These are phyloP conservation scores for Drosophila serrata DNA, from an alignment of 1,140 invertebrate genomes.

Conservation along the genomic window DNA sequence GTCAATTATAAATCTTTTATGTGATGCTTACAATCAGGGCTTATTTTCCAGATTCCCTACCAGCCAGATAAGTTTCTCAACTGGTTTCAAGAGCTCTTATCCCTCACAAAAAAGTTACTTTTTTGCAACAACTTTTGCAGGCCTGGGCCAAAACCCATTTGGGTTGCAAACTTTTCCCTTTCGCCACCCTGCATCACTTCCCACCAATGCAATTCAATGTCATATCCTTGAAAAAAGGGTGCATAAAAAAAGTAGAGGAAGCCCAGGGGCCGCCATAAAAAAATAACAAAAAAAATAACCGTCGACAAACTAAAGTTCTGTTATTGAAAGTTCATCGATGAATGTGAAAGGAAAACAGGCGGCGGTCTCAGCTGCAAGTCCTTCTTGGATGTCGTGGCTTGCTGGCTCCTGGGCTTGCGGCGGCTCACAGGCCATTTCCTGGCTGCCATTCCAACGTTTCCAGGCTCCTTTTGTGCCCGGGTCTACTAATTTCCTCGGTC, in stretches of 20 bases:
- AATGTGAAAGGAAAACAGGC: constrained; percentile 57
- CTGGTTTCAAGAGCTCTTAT: constrained; percentile 30
- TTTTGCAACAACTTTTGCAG: constrained; percentile 41
- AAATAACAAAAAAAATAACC: constrained; percentile 24
- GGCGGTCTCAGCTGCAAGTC: constrained; percentile 31
- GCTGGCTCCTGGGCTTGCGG: constrained; percentile 53
- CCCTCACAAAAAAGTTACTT: constrained; percentile 36
- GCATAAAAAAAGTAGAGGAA: constrained; percentile 48
- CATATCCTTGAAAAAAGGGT: constrained; percentile 76
- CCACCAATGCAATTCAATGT: constrained; percentile 77
- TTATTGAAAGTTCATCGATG: constrained; percentile 83
- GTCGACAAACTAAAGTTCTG: constrained; percentile 53
- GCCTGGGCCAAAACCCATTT: background rate
- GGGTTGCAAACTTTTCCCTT: constrained; percentile 45
- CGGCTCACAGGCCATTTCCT: constrained; percentile 79
- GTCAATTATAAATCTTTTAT: constrained; percentile 44
- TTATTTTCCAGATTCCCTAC: constrained; percentile 14
- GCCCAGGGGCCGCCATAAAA: constrained; percentile 26
- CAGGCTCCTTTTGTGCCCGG: constrained; percentile 69
- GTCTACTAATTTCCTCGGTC: constrained; percentile 73
- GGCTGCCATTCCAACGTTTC: constrained; percentile 62
- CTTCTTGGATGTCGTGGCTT: constrained; percentile 34
- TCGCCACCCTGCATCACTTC: constrained; percentile 17
- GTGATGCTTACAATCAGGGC: constrained; percentile 2
- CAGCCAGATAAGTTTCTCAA: constrained; percentile 24